phyloP scores from a whole-genome alignment of 1,140 invertebrate species.

The Caenorhabditis tropicalis region DNA sequence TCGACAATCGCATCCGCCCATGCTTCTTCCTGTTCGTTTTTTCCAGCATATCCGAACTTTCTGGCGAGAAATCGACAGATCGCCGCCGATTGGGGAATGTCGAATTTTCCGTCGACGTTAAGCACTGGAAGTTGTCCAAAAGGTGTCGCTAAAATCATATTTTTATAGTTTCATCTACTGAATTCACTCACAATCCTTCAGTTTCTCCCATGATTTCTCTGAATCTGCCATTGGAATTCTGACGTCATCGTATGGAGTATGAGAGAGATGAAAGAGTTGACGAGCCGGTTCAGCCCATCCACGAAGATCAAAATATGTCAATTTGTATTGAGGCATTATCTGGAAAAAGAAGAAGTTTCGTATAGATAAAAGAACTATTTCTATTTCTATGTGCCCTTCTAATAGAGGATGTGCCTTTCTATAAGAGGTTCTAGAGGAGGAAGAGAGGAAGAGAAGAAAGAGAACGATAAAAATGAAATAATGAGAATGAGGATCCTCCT shows the following conservation, averaged over 20 bases:
- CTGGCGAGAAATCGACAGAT: slow-evolving; percentile 41
- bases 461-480: too few relatives aligned
- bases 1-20: slow-evolving; percentile 44
- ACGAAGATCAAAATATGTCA: slow-evolving; percentile 41
- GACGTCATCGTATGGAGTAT: slow-evolving; percentile 37
- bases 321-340: slow-evolving; percentile 41
- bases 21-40: slow-evolving; percentile 26
- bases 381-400: too few relatives aligned
- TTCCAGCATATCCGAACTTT: slow-evolving; percentile 42
- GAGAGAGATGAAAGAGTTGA: slow-evolving; percentile 38
- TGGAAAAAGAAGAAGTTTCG: not conserved
- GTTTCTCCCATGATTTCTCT: not conserved
- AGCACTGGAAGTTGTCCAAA: slow-evolving; percentile 37
- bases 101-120: slow-evolving; percentile 7
- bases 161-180: not conserved
- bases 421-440: too few relatives aligned
- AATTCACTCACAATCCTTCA: slow-evolving; percentile 5
- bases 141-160: not conserved
- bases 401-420: too few relatives aligned
- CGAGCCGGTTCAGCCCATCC: slow-evolving; percentile 26
- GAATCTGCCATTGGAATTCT: slow-evolving; percentile 17
- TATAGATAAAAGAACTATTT: too few relatives aligned
- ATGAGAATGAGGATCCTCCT: too few relatives aligned
- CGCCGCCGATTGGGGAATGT: slow-evolving; percentile 25
- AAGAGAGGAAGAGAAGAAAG: too few relatives aligned